Evolutionary conservation across 2,113 vertebrate species (phyloP), one percentile per base, ranked within the genome.

Genomic region (Laticauda colubrina): DNA sequence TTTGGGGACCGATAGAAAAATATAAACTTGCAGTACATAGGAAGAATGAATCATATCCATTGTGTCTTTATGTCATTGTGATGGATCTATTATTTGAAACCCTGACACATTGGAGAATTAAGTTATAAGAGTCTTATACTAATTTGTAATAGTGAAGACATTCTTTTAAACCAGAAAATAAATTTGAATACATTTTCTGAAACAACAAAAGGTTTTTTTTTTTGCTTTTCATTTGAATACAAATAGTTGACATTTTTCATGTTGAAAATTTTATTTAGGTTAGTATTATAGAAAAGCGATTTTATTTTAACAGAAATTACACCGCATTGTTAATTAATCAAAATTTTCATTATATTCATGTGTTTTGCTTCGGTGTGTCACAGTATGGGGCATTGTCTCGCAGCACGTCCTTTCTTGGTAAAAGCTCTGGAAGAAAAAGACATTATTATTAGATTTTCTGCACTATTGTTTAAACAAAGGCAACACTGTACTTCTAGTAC

Each of bases 381-480:
- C 94, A 61, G 69, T 96, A 97, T 85, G 97, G 96, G 39, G 92
- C 61, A 39, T 97, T 97, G 89, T 97, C 96, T 89, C 96, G 96
- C 5, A 97, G 96, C 61, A 97, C 89, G 43, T 97, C 97, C 93
- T 97, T 96, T 92, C 97, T 96, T 88, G 97, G 96, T 93, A 95
- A 8, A 0, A 98, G 95, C 89, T 96, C 97, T 98, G 93, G 34
- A 97, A 96, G 0, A 95, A 45, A 23, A 87, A 14, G 81, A 85
- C 23, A 59, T 54, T 23, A 0, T 39, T 0, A 15, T 95, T 90
- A 94, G 48, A 92, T 69, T 26, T 43, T 92, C 89, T 0, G 0
- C 0, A 64, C 75, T 81, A 81, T 4, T 81, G 92, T 93, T 0
- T 87, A 90, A 20, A 87, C 45, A 86, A 93, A 94, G 26, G 85